phyloP scores from a whole-genome alignment of 2,113 vertebrate genomes.

The Tragelaphus scriptus region DNA sequence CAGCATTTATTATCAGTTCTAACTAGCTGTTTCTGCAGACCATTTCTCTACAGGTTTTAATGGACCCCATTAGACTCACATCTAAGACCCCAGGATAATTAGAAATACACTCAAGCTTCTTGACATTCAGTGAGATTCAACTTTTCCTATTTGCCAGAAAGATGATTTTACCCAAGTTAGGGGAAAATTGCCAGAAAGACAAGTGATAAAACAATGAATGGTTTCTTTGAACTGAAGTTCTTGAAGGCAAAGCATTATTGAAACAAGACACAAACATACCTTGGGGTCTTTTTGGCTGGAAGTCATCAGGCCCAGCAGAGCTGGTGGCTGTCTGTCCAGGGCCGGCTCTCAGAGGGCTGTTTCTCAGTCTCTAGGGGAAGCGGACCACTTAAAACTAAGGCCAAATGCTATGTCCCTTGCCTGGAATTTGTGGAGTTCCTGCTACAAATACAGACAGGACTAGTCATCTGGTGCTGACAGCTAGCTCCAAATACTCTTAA shows the following conservation, averaged over 20 bases:
- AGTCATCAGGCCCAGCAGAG: background rate
- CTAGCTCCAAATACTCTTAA: background rate
- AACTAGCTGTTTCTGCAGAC: background rate
- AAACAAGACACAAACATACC: background rate
- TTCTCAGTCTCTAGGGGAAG: too few relatives aligned
- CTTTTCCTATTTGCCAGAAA: background rate
- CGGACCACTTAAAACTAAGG: background rate
- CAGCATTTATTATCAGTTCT: background rate
- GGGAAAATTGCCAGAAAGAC: background rate
- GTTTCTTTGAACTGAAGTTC: background rate
- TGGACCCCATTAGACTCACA: background rate
- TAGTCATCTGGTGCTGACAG: background rate
- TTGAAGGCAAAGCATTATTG: background rate
- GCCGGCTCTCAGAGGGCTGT: fast-evolving
- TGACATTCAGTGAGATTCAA: background rate
- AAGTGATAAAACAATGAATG: background rate
- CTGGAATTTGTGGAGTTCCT: background rate
- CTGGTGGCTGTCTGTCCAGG: background rate
- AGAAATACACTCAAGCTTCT: background rate
- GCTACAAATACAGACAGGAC: background rate
- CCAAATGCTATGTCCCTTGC: too few relatives aligned
- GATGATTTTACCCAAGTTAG: background rate
- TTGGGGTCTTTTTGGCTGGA: background rate
- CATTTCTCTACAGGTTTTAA: background rate
- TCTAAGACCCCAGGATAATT: background rate